A percentile compares a stretch with the other conserved stretches of the same genome.
These are phyloP conservation scores for Fragum whitleyi DNA, from an alignment of 2,888 invertebrate genomes.

Conservation along the genomic window DNA sequence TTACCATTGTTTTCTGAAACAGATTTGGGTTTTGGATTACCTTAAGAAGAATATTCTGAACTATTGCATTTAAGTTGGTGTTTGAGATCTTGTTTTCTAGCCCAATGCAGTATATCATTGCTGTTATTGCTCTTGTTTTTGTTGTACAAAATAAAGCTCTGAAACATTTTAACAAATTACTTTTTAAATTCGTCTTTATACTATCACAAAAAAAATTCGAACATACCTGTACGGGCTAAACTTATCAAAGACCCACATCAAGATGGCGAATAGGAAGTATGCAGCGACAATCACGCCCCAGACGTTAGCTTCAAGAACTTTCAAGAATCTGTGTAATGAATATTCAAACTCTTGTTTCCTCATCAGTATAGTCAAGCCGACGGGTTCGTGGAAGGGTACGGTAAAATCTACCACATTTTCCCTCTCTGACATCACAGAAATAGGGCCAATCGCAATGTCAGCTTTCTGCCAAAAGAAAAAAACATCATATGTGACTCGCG, in stretches of 20 bases:
- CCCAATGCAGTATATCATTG: too few species aligned
- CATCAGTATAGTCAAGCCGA: constrained; percentile 98
- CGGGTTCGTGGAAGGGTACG: constrained; percentile 98
- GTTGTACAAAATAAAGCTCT: too few species aligned
- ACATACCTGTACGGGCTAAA: constrained; percentile 92
- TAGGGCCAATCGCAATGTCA: constrained; percentile 96
- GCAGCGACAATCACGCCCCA: constrained; percentile 94
- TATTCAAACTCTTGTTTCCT: constrained; percentile 94
- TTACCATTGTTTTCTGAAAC: too few species aligned
- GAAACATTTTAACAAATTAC: too few species aligned
- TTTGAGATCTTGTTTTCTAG: too few species aligned
- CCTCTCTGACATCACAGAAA: constrained; percentile 98
- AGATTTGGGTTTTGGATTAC: too few species aligned
- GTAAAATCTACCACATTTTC: constrained; percentile 97
- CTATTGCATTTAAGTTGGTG: too few species aligned
- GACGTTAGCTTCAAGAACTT: constrained; percentile 97
- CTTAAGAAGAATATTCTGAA: too few species aligned
- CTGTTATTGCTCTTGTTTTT: too few species aligned
- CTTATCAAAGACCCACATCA: constrained; percentile 98
- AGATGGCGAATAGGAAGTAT: constrained; percentile 86
- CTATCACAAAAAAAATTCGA: too few species aligned
- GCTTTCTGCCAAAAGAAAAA: constrained; percentile 88
- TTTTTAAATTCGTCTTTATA: too few species aligned
- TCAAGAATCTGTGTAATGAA: constrained; percentile 97
- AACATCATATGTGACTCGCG: too few species aligned